A percentile compares a stretch with the other conserved stretches of the same genome.
These are phyloP conservation scores for Drosophila mojavensis DNA, from an alignment of 1,140 invertebrate species.

Conservation along the genomic window DNA sequence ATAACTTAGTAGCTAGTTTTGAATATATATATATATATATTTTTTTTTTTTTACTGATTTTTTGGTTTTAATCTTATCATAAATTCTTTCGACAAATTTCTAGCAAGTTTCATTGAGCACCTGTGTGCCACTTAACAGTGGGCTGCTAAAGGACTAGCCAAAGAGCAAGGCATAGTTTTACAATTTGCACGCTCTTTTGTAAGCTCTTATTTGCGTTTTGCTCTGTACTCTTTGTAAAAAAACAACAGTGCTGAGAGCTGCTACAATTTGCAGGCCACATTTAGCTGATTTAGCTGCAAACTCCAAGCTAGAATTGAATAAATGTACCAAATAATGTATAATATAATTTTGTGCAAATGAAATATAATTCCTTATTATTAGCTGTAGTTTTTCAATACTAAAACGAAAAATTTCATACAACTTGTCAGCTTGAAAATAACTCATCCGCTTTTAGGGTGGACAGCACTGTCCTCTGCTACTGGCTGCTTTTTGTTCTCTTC, in stretches of 20 bases:
- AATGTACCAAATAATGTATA: not conserved
- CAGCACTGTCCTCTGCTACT: slow-evolving; percentile 11
- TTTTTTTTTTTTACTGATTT: not conserved
- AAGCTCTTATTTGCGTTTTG: slow-evolving; percentile 4
- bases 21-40: no score
- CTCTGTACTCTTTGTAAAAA: not conserved
- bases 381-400: no score
- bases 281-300: not conserved
- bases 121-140: slow-evolving; percentile 28
- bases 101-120: slow-evolving; percentile 11
- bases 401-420: not conserved
- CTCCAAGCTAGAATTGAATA: not conserved
- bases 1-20: not conserved
- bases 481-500: slow-evolving; percentile 30
- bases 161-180: slow-evolving; percentile 3
- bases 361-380: not conserved
- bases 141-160: not conserved
- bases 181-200: slow-evolving; percentile 11
- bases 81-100: slow-evolving; percentile 9
- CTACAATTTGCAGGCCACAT: not conserved
- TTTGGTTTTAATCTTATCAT: not conserved
- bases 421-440: not conserved
- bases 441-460: not conserved
- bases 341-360: not conserved
- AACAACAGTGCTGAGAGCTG: slow-evolving; percentile 11